These are phyloP conservation scores for Phylloscopus trochiloides DNA, from an alignment of 2,113 vertebrate genomes.

Conservation along the genomic window DNA sequence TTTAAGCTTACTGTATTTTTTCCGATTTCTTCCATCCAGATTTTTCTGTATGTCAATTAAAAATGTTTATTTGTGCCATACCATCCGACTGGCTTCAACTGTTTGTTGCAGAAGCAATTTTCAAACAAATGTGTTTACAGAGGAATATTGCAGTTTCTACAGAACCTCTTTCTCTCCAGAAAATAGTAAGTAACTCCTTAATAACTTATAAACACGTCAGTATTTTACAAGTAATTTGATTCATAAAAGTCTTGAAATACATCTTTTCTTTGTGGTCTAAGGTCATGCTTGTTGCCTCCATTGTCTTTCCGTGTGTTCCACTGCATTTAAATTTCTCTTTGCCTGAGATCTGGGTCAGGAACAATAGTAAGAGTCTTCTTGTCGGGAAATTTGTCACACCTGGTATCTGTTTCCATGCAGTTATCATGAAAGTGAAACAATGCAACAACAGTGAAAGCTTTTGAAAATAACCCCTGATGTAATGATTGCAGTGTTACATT, in stretches of 20 bases:
- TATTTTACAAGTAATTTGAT: neutral
- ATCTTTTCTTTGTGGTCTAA: neutral
- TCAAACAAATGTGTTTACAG: constrained; percentile 81
- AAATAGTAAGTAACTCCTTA: constrained; percentile 76
- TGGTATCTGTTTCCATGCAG: neutral
- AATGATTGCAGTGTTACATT: neutral
- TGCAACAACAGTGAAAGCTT: neutral
- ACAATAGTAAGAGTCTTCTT: neutral
- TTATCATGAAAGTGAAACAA: neutral
- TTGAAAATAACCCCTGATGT: neutral
- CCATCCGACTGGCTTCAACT: constrained; percentile 84
- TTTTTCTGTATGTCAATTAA: constrained; percentile 73
- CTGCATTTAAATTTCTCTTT: neutral
- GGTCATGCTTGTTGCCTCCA: neutral
- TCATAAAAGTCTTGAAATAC: neutral
- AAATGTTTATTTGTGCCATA: constrained; percentile 79
- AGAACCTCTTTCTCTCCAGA: constrained; percentile 83
- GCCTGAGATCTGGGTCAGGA: neutral
- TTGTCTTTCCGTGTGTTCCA: neutral
- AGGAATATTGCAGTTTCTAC: constrained; percentile 66
- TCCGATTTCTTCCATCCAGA: constrained; percentile 69
- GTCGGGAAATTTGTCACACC: neutral
- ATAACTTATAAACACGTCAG: neutral
- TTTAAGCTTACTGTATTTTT: neutral
- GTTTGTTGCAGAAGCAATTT: constrained; percentile 85